Percentiles rank a stretch among this genome's conserved stretches.
These are phyloP conservation scores for Corydoras maculifer DNA, from an alignment of 2,113 vertebrate genomes.

Conservation along the genomic window DNA sequence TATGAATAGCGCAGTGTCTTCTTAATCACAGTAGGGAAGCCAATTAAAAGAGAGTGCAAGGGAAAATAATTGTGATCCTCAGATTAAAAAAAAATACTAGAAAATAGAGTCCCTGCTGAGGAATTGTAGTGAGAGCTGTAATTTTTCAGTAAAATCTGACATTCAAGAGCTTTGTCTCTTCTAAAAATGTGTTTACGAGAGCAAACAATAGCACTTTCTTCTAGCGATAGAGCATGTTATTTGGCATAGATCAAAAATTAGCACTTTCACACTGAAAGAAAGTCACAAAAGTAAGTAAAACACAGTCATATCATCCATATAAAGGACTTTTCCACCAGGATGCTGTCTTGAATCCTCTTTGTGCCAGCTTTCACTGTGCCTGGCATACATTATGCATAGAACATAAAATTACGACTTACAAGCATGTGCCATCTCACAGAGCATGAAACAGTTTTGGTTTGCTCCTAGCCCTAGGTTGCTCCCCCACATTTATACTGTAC, in stretches of 20 bases:
- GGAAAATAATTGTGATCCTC: conserved; percentile 74
- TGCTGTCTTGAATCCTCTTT: no score
- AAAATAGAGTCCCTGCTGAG: conserved; percentile 65
- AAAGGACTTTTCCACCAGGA: no score
- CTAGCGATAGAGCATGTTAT: conserved; percentile 13
- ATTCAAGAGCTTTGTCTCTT: conserved; percentile 45
- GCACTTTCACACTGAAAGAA: conserved; percentile 6
- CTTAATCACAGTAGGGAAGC: conserved; percentile 64
- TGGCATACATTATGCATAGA: no score
- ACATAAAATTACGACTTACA: no score
- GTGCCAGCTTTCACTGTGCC: no score
- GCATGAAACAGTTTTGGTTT: no score
- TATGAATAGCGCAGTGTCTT: conserved; percentile 72
- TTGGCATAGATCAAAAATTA: background rate
- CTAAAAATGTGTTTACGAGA: conserved; percentile 44
- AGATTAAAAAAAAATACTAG: conserved; percentile 65
- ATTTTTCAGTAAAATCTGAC: conserved; percentile 73
- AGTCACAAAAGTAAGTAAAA: no score
- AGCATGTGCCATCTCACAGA: no score
- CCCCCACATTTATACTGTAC: no score
- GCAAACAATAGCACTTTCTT: conserved; percentile 41
- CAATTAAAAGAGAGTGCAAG: conserved; percentile 71
- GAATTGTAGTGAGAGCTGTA: conserved; percentile 71
- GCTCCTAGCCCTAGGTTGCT: no score
- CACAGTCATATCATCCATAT: no score